A percentile compares a stretch with the other conserved stretches of the same genome.
Conservation (phyloP, 2,113 vertebrate genomes). For the Tragelaphus buxtoni region DNA sequence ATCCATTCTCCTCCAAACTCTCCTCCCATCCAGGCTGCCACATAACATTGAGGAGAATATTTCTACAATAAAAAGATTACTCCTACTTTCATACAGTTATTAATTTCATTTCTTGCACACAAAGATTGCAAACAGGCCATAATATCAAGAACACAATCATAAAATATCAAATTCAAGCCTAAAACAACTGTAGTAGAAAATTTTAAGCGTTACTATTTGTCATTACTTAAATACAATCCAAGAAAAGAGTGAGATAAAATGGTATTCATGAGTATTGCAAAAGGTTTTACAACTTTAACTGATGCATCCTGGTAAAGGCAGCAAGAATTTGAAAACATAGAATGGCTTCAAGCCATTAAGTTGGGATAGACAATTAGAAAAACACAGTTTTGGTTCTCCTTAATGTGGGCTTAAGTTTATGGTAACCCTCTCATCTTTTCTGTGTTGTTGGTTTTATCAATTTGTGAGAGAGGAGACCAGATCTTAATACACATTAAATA, state of each 20-base stretch:
- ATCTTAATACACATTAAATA: slow-evolving; percentile 91
- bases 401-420: slow-evolving; percentile 90
- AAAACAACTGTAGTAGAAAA: no score
- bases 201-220: no score
- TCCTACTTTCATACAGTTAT: background rate
- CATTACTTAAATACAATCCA: background rate
- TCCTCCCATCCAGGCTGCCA: background rate
- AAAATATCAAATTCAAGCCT: no score
- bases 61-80: background rate
- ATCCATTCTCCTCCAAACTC: background rate
- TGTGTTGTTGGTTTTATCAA: slow-evolving; percentile 92
- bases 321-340: slow-evolving; percentile 89
- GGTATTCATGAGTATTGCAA: background rate
- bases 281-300: slow-evolving; percentile 81
- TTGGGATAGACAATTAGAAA: slow-evolving; percentile 92
- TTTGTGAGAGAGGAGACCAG: slow-evolving; percentile 90
- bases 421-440: slow-evolving; percentile 88
- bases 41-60: background rate
- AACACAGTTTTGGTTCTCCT: slow-evolving; percentile 91
- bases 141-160: no score
- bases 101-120: background rate
- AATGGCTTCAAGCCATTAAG: slow-evolving; percentile 88
- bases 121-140: no score
- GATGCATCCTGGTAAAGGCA: slow-evolving; percentile 89
- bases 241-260: background rate